phyloP scores from a whole-genome alignment of 2,888 invertebrate species.

The Lordiphosa fenestrarum region DNA sequence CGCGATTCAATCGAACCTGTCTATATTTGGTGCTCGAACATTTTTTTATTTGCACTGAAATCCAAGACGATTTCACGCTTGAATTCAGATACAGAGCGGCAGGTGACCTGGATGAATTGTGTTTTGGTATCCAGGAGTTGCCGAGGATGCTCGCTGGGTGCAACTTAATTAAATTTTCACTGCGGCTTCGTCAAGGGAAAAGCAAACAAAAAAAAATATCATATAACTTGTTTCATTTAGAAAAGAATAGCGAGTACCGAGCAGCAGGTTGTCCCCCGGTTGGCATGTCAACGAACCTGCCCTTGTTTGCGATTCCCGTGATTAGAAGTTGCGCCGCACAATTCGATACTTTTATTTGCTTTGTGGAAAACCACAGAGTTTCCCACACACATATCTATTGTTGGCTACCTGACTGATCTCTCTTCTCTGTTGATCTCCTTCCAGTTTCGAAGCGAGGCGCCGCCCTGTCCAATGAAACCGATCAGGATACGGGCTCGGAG shows the following conservation, averaged over 20 bases:
- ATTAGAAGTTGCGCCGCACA: constrained; percentile 45
- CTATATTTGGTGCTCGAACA: constrained; percentile 32
- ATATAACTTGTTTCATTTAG: constrained; percentile 69
- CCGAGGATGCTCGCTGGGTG: constrained; percentile 39
- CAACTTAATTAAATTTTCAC: constrained; percentile 77
- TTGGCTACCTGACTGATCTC: constrained; percentile 40
- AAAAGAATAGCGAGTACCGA: constrained; percentile 14
- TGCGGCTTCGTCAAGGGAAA: constrained; percentile 70
- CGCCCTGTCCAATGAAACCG: constrained; percentile 79
- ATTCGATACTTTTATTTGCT: constrained; percentile 70
- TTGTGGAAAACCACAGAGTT: constrained; percentile 59
- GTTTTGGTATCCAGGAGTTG: constrained; percentile 30
- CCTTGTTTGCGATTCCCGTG: constrained; percentile 64
- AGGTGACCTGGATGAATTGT: constrained; percentile 17
- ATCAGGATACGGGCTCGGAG: constrained; percentile 80
- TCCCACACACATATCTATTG: constrained; percentile 30
- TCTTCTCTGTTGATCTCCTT: constrained; percentile 13
- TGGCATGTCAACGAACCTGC: constrained; percentile 54
- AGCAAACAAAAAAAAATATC: constrained; percentile 67
- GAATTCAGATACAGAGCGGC: constrained; percentile 33
- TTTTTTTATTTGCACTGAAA: constrained; percentile 69
- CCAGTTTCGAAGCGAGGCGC: constrained; percentile 80
- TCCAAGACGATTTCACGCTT: constrained; percentile 62
- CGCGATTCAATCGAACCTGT: constrained; percentile 64
- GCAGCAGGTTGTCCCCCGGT: constrained; percentile 53